phyloP scores from a whole-genome alignment of 2,888 invertebrate species.

The Acanthoscelides obtectus region DNA sequence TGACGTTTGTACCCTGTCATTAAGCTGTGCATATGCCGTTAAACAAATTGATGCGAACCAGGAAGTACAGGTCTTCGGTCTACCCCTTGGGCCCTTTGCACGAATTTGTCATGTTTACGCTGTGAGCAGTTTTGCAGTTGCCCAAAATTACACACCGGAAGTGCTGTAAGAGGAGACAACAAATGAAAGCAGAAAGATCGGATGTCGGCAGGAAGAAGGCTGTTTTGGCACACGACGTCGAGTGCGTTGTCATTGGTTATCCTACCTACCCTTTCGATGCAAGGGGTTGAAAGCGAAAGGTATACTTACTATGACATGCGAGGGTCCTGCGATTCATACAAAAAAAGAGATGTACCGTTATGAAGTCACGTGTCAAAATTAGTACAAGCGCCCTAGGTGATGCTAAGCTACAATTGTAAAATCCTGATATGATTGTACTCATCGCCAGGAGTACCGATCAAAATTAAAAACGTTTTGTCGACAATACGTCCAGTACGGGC shows the following conservation, averaged over 20 bases:
- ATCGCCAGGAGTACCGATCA: too few species aligned
- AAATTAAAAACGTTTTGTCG: too few species aligned
- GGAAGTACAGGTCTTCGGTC: background rate
- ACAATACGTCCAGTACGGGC: too few species aligned
- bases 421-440: too few species aligned
- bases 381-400: background rate
- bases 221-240: background rate
- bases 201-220: background rate
- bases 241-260: background rate
- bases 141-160: background rate
- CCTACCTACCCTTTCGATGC: background rate
- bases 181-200: background rate
- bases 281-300: background rate
- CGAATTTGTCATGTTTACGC: background rate
- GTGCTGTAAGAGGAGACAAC: background rate
- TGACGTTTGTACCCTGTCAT: background rate
- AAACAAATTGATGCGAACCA: background rate
- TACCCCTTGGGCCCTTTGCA: background rate
- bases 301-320: background rate
- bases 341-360: background rate
- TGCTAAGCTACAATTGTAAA: background rate
- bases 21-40: background rate
- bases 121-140: background rate
- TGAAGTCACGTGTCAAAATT: background rate
- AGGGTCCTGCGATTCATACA: background rate